A percentile compares a stretch with the other conserved stretches of the same genome.
Conservation (phyloP, 2,888 invertebrate species). For the Metopia argyrocephala region DNA sequence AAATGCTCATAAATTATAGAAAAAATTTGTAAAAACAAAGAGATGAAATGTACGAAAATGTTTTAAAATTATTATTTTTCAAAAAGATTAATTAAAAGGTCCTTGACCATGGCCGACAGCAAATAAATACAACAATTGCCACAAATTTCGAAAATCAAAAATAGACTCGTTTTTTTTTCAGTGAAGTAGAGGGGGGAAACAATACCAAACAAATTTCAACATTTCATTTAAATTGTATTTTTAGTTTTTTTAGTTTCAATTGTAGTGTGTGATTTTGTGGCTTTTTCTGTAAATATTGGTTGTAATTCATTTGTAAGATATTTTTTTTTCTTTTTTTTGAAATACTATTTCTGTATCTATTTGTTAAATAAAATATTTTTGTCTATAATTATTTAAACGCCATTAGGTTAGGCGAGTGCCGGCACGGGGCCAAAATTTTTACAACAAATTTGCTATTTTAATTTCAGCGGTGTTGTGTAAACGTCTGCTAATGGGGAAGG, state of each 20-base stretch:
- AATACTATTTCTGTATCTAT: not conserved
- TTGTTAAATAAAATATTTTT: constrained; percentile 32
- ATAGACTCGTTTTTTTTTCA: not conserved
- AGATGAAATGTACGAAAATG: not conserved
- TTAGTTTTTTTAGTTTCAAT: constrained; percentile 1
- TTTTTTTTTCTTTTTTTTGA: not conserved
- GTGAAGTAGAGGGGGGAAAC: no score
- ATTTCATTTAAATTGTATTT: constrained; percentile 17
- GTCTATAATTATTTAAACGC: constrained; percentile 53
- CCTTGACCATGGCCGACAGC: constrained; percentile 45
- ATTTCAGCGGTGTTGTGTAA: not conserved
- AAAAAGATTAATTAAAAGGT: constrained; percentile 18
- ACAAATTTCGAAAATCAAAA: constrained; percentile 10
- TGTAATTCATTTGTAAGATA: constrained; percentile 10
- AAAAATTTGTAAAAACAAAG: constrained; percentile 14
- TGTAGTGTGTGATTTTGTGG: not conserved
- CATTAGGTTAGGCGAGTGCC: constrained; percentile 58
- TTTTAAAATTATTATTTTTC: constrained; percentile 24
- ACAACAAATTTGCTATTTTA: not conserved
- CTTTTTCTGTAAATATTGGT: constrained; percentile 14
- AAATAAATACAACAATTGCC: not conserved
- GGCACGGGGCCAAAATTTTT: constrained; percentile 44
- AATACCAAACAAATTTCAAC: not conserved
- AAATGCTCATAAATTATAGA: not conserved
- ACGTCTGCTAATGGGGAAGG: not conserved